Evolutionary conservation across 2,113 vertebrate species (phyloP), one percentile per base, ranked within the genome.

Genomic region (Numenius arquata): DNA sequence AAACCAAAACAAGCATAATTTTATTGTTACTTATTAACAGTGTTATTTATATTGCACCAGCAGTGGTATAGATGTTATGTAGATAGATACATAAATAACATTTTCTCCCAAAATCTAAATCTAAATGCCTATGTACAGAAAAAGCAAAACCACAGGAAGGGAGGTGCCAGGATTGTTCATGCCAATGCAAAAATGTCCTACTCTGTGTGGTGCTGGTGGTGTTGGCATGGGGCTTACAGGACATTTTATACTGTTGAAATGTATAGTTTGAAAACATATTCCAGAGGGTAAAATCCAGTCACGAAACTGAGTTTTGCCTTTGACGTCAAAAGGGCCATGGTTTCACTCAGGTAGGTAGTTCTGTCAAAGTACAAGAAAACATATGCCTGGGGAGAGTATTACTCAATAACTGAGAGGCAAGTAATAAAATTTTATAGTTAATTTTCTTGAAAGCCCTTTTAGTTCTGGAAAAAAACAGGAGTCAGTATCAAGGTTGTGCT

Each of bases 61-160:
- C 26, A 63, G n/a, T 38, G 48, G 68, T 85, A n/a, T 58, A 70
- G 34, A 41, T 50, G 19, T 18, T 86, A 38, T 62, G 26, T 41
- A 85, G 52, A 17, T 36, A 59, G 27, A 65, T 53, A 41, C 25
- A 94, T n/a, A 88, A 85, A 76, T 88, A 90, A 38, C 13, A 53
- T 88, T 93, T 84, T 82, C 16, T 61, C 50, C 20, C 43, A 40
- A 68, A 86, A 55, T 86, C 88, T 74, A 66, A 76, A 68, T 79
- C 43, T 41, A 74, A 90, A 84, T 91, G 55, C n/a, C 13, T 86
- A 9, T 38, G 50, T 83, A 73, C 75, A 66, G 85, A 92, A 90
- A 95, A 95, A 96, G 50, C 45, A 93, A 92, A 94, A 89, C 94
- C 85, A 95, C 85, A 90, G 92, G 90, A 96, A 92, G 85, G 92